Conservation (phyloP, 2,113 vertebrate genomes). For the Clarias gariepinus region DNA sequence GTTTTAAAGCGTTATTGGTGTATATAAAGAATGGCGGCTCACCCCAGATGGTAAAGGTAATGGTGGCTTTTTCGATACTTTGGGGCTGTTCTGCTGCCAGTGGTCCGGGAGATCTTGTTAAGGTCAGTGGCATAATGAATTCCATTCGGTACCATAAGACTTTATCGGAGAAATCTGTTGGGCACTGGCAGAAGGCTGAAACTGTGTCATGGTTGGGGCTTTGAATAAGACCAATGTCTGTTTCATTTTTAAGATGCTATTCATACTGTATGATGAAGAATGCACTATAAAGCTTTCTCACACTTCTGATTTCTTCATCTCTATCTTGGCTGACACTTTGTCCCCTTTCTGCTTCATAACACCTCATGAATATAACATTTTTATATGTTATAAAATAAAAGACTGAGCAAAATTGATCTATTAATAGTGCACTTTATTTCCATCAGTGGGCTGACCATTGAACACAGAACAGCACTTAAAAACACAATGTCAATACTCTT, state of each 20-base stretch:
- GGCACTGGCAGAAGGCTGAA: no score
- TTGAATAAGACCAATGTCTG: neutral
- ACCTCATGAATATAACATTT: neutral
- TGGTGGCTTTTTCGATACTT: no score
- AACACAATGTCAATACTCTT: neutral
- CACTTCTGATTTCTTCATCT: neutral
- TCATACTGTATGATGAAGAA: neutral
- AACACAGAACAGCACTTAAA: neutral
- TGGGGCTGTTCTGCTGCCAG: no score
- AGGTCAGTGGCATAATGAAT: no score
- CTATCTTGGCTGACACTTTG: neutral
- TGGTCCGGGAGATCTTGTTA: no score
- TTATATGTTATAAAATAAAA: neutral
- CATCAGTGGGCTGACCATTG: neutral
- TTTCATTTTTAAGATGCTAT: neutral
- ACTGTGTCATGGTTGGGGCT: no score
- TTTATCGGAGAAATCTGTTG: no score
- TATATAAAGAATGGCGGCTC: neutral
- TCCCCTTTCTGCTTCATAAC: neutral
- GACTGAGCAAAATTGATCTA: neutral
- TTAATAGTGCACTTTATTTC: neutral
- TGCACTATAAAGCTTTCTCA: constrained; percentile 7
- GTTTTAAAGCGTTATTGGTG: neutral
- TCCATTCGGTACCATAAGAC: no score
- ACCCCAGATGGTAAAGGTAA: no score